Percentiles rank a stretch among this genome's conserved stretches.
These are phyloP conservation scores for Neria commutata DNA, from an alignment of 2,888 invertebrate genomes.

Conservation along the genomic window DNA sequence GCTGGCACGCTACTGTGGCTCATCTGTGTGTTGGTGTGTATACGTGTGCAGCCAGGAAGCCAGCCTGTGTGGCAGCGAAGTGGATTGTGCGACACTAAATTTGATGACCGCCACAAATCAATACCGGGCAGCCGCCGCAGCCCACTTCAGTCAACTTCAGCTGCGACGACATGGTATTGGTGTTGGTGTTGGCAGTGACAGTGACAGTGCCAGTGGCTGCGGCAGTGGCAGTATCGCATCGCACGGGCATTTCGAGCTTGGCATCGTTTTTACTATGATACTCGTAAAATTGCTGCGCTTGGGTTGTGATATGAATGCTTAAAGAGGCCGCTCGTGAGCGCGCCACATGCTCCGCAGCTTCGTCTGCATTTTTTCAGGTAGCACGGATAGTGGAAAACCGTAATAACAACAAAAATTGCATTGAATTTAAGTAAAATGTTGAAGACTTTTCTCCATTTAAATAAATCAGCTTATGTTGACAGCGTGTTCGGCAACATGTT, in stretches of 20 bases:
- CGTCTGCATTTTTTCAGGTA: conserved; percentile 47
- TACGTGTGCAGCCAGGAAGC: not conserved
- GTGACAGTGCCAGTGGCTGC: not conserved
- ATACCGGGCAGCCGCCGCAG: not conserved
- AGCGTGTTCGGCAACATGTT: conserved; percentile 4
- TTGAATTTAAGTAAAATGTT: not conserved
- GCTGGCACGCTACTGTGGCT: conserved; percentile 21
- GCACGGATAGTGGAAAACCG: not conserved
- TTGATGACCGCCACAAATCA: conserved; percentile 17
- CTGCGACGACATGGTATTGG: too few species aligned
- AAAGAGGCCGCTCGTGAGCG: too few species aligned
- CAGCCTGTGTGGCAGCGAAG: not conserved
- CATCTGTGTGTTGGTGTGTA: conserved; percentile 23
- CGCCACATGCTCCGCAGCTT: too few species aligned
- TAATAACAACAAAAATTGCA: too few species aligned
- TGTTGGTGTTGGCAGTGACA: too few species aligned
- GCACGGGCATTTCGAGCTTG: too few species aligned
- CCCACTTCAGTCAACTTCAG: too few species aligned
- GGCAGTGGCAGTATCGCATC: not conserved
- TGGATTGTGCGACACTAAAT: not conserved
- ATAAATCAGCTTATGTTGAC: not conserved
- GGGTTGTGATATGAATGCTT: not conserved
- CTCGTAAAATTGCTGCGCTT: not conserved
- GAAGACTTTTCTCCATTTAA: not conserved
- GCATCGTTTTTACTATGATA: not conserved